Evolutionary conservation across 2,113 vertebrate species (phyloP).

Genomic region (Gulo gulo): DNA sequence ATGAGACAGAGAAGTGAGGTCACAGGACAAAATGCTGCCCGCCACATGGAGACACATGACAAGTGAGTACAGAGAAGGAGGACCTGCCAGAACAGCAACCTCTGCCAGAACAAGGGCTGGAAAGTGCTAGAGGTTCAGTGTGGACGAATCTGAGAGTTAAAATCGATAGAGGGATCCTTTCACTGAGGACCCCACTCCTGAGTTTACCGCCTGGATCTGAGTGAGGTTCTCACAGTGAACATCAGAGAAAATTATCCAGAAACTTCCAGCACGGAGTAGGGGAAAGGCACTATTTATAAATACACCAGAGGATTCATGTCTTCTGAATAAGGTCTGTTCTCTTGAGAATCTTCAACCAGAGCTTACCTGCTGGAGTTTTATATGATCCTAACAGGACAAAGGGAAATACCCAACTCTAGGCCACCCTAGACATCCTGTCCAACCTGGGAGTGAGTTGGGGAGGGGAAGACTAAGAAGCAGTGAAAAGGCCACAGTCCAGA

Average conservation of each 20-base stretch:
- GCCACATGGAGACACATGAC: background rate
- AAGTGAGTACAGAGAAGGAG: background rate
- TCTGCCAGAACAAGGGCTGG: background rate
- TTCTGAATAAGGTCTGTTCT: background rate
- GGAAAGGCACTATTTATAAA: background rate
- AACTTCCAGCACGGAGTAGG: background rate
- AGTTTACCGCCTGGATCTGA: background rate
- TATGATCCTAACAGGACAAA: background rate
- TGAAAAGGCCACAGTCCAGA: background rate
- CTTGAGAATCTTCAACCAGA: background rate
- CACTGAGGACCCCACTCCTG: background rate
- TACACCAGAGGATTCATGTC: background rate
- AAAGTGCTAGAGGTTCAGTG: background rate
- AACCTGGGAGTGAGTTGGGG: background rate
- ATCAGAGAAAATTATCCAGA: background rate
- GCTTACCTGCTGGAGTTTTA: background rate
- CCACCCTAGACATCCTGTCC: background rate
- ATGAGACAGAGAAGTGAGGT: background rate
- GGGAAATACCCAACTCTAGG: background rate
- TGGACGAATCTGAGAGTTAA: background rate
- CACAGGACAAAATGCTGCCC: background rate
- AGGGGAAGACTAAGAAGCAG: background rate
- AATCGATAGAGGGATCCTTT: background rate
- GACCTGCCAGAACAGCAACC: background rate
- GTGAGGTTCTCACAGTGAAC: background rate